Conservation (phyloP, 2,113 vertebrate genomes). For the Cyanocitta stelleri region DNA sequence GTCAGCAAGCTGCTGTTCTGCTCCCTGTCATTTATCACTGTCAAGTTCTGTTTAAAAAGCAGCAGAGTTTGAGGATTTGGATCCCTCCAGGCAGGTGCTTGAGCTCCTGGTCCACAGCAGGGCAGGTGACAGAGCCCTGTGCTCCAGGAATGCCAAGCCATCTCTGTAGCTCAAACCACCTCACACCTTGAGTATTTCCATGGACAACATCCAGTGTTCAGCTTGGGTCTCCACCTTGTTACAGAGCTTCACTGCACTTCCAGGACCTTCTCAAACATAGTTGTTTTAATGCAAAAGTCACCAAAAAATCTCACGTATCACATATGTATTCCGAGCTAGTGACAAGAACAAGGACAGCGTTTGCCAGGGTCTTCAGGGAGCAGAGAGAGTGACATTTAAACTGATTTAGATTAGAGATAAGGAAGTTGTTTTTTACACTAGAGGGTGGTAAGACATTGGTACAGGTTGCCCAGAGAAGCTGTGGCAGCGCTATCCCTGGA, state of each 20-base stretch:
- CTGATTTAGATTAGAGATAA: not conserved
- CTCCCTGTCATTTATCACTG: slow-evolving; percentile 12
- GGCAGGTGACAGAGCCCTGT: not conserved
- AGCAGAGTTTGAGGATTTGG: not conserved
- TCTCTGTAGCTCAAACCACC: not conserved
- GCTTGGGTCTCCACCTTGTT: not conserved
- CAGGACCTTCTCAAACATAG: not conserved
- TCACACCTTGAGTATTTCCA: not conserved
- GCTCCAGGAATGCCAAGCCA: not conserved
- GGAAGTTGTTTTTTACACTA: not conserved
- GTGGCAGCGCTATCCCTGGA: not conserved
- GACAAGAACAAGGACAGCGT: not conserved
- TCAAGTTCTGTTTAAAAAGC: slow-evolving; percentile 5
- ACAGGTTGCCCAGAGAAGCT: not conserved
- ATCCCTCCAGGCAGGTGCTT: not conserved
- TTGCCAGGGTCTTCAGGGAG: not conserved
- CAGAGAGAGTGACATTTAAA: not conserved
- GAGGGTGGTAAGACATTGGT: not conserved
- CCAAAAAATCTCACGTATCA: not conserved
- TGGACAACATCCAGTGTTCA: accelerated
- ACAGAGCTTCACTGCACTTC: not conserved
- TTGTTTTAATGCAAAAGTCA: not conserved
- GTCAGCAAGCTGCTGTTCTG: not conserved
- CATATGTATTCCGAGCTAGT: accelerated
- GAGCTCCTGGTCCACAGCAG: not conserved